Conservation (phyloP, 2,888 invertebrate species). For the Tetragonisca angustula region DNA sequence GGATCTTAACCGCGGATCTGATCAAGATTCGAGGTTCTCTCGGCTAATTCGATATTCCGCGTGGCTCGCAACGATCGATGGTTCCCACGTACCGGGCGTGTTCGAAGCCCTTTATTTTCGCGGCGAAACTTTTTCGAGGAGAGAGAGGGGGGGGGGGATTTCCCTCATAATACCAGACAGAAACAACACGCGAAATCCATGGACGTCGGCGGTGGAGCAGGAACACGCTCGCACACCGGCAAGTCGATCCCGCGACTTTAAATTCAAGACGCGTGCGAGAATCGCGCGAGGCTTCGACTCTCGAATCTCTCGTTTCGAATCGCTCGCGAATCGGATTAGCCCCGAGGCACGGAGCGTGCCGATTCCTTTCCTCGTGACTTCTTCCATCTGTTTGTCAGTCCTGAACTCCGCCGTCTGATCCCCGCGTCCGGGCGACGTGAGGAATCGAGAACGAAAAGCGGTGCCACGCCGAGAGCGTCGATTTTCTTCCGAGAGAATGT, state of each 20-base stretch:
- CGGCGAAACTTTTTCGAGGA: neutral
- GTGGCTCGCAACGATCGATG: constrained; percentile 56
- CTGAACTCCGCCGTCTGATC: constrained; percentile 7
- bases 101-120: constrained; percentile 53
- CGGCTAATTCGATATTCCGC: constrained; percentile 72
- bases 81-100: constrained; percentile 26
- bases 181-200: constrained; percentile 44
- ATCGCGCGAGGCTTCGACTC: constrained; percentile 30
- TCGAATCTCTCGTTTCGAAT: constrained; percentile 31
- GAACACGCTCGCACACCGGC: neutral
- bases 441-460: neutral
- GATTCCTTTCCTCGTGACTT: constrained; percentile 24
- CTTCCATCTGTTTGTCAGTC: constrained; percentile 15
- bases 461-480: too few species aligned
- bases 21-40: constrained; percentile 55
- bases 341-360: neutral
- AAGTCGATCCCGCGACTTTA: constrained; percentile 25
- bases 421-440: neutral
- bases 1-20: constrained; percentile 40
- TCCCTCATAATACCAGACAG: constrained; percentile 48
- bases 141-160: neutral
- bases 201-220: constrained; percentile 3
- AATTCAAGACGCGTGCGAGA: constrained; percentile 40
- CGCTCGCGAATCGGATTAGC: constrained; percentile 42
- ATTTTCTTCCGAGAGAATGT: neutral